phyloP scores from a whole-genome alignment of 2,888 invertebrate species.

The Drosophila bunnanda region DNA sequence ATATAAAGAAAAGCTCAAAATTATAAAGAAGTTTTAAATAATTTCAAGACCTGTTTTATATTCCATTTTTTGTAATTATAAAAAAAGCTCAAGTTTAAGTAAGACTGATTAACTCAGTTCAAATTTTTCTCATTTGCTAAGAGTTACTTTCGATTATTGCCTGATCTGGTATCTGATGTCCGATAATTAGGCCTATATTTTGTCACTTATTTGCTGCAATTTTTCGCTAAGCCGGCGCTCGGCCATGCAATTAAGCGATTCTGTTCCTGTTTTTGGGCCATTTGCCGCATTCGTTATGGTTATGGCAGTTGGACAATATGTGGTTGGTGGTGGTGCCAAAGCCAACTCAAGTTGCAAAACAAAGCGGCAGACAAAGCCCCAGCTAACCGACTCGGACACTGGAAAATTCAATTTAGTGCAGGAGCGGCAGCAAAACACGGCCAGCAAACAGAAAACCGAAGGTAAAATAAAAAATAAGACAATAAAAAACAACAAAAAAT shows the following conservation, averaged over 20 bases:
- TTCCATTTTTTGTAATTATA: too few relatives aligned
- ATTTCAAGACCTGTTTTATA: too few relatives aligned
- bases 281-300: constrained; percentile 59
- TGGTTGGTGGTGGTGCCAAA: constrained; percentile 20
- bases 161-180: background rate
- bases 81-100: too few relatives aligned
- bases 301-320: constrained; percentile 46
- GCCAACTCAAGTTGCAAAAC: constrained; percentile 21
- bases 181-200: constrained; percentile 20
- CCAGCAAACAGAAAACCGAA: constrained; percentile 12
- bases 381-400: constrained; percentile 23
- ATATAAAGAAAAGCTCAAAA: too few relatives aligned
- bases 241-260: constrained; percentile 12
- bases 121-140: background rate
- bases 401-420: constrained; percentile 69
- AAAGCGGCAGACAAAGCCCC: constrained; percentile 18
- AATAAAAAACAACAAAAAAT: background rate
- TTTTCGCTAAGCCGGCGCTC: constrained; percentile 6
- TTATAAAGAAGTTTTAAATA: too few relatives aligned
- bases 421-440: constrained; percentile 24
- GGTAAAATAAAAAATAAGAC: background rate
- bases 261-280: constrained; percentile 44
- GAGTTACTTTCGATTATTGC: background rate
- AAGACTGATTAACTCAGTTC: too few relatives aligned
- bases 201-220: constrained; percentile 23